These are phyloP conservation scores for Eristalis pertinax DNA, from an alignment of 2,888 invertebrate species.

Conservation along the genomic window DNA sequence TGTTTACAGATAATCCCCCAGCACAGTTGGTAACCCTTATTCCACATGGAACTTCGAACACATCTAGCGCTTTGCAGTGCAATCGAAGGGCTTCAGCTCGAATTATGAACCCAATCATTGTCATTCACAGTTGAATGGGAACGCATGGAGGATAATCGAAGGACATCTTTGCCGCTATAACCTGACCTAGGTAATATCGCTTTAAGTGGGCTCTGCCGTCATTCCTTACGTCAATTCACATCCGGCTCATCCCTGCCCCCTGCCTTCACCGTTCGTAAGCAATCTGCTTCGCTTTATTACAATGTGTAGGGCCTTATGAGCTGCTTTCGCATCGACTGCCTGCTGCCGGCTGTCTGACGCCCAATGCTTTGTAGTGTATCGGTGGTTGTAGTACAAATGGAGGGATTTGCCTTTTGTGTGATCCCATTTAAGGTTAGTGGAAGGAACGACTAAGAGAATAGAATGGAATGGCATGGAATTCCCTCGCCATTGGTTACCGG, in stretches of 20 bases:
- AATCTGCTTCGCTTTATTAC: slow-evolving; percentile 18
- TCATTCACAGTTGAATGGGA: slow-evolving; percentile 10
- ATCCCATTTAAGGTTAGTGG: slow-evolving; percentile 31
- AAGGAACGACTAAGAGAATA: slow-evolving; percentile 2
- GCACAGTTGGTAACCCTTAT: background rate
- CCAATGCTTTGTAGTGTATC: background rate
- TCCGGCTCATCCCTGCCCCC: background rate
- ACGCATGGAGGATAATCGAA: slow-evolving; percentile 28
- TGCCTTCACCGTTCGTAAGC: background rate
- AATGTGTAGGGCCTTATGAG: slow-evolving; percentile 10
- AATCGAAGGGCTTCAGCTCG: background rate
- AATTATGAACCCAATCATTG: slow-evolving; percentile 15
- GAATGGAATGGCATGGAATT: slow-evolving; percentile 32
- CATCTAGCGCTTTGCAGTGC: background rate
- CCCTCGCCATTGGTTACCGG: slow-evolving; percentile 20
- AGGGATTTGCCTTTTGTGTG: slow-evolving; percentile 37
- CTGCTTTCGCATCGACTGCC: background rate
- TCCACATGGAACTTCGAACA: background rate
- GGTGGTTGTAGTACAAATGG: background rate
- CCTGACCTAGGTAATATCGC: slow-evolving; percentile 33
- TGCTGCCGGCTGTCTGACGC: background rate
- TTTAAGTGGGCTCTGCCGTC: slow-evolving; percentile 9
- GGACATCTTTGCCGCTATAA: slow-evolving; percentile 13
- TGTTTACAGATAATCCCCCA: background rate
- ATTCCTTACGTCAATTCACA: background rate